Percentiles rank a stretch among this genome's conserved stretches.
Evolutionary conservation across 92 coral and sea anemone species (phyloP).

Genomic region (Umimayanthus kanabou): DNA sequence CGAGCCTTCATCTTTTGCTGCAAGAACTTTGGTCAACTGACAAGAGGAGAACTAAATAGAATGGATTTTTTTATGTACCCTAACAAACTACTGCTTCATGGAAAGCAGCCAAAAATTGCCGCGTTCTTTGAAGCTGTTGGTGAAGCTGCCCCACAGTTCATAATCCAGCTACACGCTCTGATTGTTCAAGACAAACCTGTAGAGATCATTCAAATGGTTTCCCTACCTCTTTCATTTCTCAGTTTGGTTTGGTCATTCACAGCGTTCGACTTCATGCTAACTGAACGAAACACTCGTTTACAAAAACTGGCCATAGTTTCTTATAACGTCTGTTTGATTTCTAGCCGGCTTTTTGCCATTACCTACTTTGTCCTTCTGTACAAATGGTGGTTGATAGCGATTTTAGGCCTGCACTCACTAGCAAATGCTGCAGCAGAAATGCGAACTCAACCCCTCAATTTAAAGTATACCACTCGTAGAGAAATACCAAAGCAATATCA

Average conservation of each 20-base stretch:
- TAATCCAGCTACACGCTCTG: slow-evolving; percentile 60
- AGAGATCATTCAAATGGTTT: slow-evolving; percentile 50
- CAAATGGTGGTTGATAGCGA: slow-evolving; percentile 44
- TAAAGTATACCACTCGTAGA: background rate
- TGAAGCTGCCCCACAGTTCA: slow-evolving; percentile 62
- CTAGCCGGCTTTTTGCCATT: slow-evolving; percentile 44
- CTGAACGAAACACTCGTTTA: background rate
- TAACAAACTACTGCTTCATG: background rate
- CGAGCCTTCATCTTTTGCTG: slow-evolving; percentile 27
- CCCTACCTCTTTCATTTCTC: slow-evolving; percentile 56
- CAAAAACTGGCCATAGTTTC: slow-evolving; percentile 2
- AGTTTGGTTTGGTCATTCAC: slow-evolving; percentile 53
- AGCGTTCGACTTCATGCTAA: slow-evolving; percentile 1
- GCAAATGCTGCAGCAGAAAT: slow-evolving; percentile 12
- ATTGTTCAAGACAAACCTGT: slow-evolving; percentile 47
- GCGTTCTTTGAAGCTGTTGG: slow-evolving; percentile 42
- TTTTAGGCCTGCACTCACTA: slow-evolving; percentile 27
- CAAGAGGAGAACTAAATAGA: background rate
- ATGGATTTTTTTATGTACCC: background rate
- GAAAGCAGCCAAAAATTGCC: background rate
- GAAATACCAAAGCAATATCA: background rate
- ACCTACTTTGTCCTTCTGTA: slow-evolving; percentile 31
- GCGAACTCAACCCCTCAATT: background rate
- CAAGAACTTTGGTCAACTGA: slow-evolving; percentile 8
- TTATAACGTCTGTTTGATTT: background rate